Conservation (phyloP, 2,113 vertebrate genomes). For the Scatophagus argus region DNA sequence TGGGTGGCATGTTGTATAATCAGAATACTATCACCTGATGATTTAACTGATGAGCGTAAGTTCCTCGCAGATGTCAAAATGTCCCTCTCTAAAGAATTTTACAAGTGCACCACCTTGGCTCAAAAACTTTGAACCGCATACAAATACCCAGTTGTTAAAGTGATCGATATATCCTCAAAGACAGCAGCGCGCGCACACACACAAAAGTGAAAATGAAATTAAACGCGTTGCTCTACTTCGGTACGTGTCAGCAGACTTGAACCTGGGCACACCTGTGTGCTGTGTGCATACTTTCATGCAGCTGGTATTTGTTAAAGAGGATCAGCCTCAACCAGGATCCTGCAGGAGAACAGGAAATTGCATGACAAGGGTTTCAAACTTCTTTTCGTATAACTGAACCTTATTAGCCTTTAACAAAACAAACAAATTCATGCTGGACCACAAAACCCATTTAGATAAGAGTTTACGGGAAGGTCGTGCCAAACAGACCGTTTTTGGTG, state of each 20-base stretch:
- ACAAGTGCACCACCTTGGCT: neutral
- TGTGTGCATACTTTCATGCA: constrained; percentile 17
- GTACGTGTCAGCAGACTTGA: neutral
- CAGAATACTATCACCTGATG: neutral
- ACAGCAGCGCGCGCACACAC: no score
- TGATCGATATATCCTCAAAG: neutral
- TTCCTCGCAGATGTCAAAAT: neutral
- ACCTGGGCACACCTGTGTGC: constrained; percentile 39
- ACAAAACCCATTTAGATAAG: constrained; percentile 8
- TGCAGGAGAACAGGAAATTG: constrained; percentile 26
- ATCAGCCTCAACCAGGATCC: constrained; percentile 40
- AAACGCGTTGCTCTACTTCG: neutral
- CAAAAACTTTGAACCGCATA: neutral
- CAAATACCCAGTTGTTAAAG: neutral
- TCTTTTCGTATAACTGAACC: neutral
- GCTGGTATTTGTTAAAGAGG: constrained; percentile 58
- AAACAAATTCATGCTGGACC: constrained; percentile 6
- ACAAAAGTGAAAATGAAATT: neutral
- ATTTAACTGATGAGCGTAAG: neutral
- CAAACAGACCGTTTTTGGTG: neutral
- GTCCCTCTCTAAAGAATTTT: no score
- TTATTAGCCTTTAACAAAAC: no score
- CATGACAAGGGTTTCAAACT: neutral
- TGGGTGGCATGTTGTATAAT: neutral
- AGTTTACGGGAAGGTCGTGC: neutral